These are phyloP conservation scores for Phenacoccus solenopsis DNA, from an alignment of 1,140 invertebrate genomes.

Conservation along the genomic window DNA sequence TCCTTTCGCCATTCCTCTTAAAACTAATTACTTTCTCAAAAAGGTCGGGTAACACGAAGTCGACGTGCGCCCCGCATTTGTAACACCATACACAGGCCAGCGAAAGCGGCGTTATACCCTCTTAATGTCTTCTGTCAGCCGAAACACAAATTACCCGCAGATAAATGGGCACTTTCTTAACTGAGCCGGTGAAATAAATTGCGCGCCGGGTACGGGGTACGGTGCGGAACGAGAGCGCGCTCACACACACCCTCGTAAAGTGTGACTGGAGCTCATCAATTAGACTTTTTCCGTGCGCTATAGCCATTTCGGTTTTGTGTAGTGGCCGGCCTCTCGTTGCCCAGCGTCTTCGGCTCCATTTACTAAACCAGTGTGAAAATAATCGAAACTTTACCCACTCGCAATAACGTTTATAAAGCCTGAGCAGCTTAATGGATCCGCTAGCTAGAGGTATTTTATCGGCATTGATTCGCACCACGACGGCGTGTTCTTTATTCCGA, in stretches of 20 bases:
- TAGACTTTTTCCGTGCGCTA: background rate
- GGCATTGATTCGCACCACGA: too few species aligned
- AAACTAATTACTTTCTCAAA: background rate
- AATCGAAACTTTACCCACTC: background rate
- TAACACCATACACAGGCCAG: too few species aligned
- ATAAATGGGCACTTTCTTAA: constrained; percentile 14
- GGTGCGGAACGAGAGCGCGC: background rate
- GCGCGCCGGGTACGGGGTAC: background rate
- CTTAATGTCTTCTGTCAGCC: constrained; percentile 15
- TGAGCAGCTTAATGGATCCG: too few species aligned
- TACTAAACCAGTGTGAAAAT: background rate
- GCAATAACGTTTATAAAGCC: background rate
- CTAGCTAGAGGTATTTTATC: too few species aligned
- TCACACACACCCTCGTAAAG: background rate
- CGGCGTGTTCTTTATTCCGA: too few species aligned
- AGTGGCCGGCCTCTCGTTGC: background rate
- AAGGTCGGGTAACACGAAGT: background rate
- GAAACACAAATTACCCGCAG: constrained; percentile 17
- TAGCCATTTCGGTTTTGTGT: background rate
- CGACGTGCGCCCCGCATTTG: background rate
- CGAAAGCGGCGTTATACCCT: background rate
- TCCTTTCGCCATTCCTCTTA: background rate
- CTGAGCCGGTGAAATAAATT: constrained; percentile 1
- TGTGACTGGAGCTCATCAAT: background rate
- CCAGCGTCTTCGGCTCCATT: background rate